These are phyloP conservation scores for Polydrusus tereticollis DNA, from an alignment of 2,888 invertebrate genomes.

Conservation along the genomic window DNA sequence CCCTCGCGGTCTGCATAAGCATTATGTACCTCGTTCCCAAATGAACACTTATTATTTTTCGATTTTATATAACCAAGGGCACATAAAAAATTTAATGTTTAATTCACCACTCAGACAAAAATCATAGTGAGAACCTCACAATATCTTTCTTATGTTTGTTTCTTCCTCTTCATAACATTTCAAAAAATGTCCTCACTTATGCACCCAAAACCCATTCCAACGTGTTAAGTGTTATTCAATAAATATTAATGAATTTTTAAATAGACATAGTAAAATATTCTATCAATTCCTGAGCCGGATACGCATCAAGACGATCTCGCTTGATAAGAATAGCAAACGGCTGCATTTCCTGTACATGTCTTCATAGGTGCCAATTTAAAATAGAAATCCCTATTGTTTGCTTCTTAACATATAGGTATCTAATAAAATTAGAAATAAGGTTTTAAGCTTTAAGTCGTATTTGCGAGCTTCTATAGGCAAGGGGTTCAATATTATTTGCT, in stretches of 20 bases:
- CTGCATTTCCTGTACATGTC: not conserved
- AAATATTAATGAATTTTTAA: not conserved
- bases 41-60: not conserved
- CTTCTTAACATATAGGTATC: not conserved
- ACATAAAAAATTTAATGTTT: too few relatives aligned
- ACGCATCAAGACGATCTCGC: not conserved
- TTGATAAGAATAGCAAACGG: slow-evolving; percentile 18
- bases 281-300: slow-evolving; percentile 4
- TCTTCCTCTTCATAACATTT: too few relatives aligned
- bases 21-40: not conserved
- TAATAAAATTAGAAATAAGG: too few relatives aligned
- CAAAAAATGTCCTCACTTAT: too few relatives aligned
- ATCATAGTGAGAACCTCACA: too few relatives aligned
- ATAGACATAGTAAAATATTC: not conserved
- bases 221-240: too few relatives aligned
- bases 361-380: not conserved
- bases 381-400: not conserved
- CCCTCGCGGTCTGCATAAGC: not conserved
- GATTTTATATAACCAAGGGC: not conserved
- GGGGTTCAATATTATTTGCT: too few relatives aligned
- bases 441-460: too few relatives aligned
- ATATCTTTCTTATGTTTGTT: too few relatives aligned
- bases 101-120: too few relatives aligned
- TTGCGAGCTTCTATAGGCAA: too few relatives aligned
- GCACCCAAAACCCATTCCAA: too few relatives aligned